Base-by-base conservation (phyloP, 2,888 invertebrate genomes). In the Nephrocerus scutellatus region DNA sequence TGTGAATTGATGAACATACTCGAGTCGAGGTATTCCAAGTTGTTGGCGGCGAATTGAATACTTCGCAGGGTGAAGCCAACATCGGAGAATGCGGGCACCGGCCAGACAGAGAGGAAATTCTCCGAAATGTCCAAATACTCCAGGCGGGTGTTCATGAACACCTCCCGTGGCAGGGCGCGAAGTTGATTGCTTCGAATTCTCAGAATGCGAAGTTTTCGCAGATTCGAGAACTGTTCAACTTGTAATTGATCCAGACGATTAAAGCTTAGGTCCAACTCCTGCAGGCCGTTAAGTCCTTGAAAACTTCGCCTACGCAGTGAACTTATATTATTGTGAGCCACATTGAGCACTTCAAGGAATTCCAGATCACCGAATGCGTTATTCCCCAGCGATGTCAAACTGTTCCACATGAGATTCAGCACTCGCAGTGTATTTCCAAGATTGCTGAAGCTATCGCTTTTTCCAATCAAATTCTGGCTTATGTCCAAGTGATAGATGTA, bases 1-100 rank as follows among this genome's bases (percentile, higher is more conserved):
- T 87, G 84, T 20, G 84, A 84, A 55, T 83, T 82, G 26, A 86
- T 80, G 59, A 90, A 89, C 70, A 88, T 86, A 44, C 84, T 87
- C 51, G 84, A 84, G 64, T 91, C 90, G 50, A 91, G 73, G 62
- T 87, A 88, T 61, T 90, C 89, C 47, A 92, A 74, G 48, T 76
- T 79, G 63, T 91, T 91, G 48, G 78, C 74, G 1, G 83, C 79
- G 59, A 91, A 72, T 57, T 87, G 83, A 41, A 91, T 74, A 60
- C 80, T 79, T 34, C 87, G 72, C 43, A 90, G 66, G 1, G 87
- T 86, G 54, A 82, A 79, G 5, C 86, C 86, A 15, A 88, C 78
- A 62, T 85, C 85, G 1, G 81, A 76, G 43, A 89, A 74, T 14
- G 85, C 82, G 16, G 79, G 74, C 20, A 82, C 82, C 0, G 89